Base-by-base conservation (phyloP, 2,797 vertebrate genomes). In the Antennarius maculatus region DNA sequence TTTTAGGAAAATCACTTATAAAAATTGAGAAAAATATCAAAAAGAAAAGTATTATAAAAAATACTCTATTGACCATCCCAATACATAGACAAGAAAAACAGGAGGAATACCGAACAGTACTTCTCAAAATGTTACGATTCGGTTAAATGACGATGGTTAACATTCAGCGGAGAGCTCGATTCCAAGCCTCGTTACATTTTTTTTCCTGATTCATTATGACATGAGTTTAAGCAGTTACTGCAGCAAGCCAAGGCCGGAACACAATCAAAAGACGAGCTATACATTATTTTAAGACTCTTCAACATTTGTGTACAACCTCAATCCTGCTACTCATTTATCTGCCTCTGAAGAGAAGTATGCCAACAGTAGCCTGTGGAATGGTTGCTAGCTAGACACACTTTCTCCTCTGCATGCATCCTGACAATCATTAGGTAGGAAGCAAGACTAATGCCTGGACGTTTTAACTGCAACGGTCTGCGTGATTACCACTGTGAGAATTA, bases 31-130 rank as follows among this genome's bases (percentile, higher is more conserved):
- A 88, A 86, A 90, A 90, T 90, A 93, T 91, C 86, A 90, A 91
- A 93, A 91, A 39, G 76, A 92, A 93, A 93, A 86, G 59, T 71
- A 76, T 90, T 93, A 93, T 90, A 94, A 94, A 94, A 94, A 93
- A 93, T 92, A 92, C 84, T 92, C 82, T 87, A 86, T 89, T 76
- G 82, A 89, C 85, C 81, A 80, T 85, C 82, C 70, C 81, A 74
- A 85, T 80, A 79, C 81, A 83, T 73, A 84, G 83, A 89, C 70
- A 74, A 79, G 59, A 41, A 78, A 77, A 79, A 77, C 11, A 31
- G 70, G 78, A 86, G 89, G 66, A 89, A 89, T 89, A 69, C 77
- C 77, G 58, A 82, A 75, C 59, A 59, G 48, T 63, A 76, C 71
- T 55, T 80, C 56, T 80, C 76, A 77, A 74, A 74, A 64, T 49